These are phyloP conservation scores for Calycopis cecrops DNA, from an alignment of 1,140 invertebrate species.

Conservation along the genomic window DNA sequence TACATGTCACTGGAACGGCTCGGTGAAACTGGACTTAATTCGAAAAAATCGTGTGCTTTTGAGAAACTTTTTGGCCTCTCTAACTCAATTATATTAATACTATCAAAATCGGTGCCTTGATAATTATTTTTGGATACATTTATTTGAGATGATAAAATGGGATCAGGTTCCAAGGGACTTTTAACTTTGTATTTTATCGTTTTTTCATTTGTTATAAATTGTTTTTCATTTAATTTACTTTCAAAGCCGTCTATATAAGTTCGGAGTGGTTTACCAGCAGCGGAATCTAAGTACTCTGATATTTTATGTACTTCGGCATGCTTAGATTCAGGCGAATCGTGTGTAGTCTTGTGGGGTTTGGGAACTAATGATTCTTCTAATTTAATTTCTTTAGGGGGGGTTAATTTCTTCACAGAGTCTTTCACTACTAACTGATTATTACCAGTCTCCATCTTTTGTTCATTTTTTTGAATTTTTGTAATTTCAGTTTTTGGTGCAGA, in stretches of 20 bases:
- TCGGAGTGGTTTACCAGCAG: slow-evolving; percentile 60
- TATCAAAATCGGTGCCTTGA: slow-evolving; percentile 8
- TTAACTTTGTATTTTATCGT: slow-evolving; percentile 27
- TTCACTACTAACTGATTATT: neutral
- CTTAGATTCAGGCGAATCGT: neutral
- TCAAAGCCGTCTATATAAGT: slow-evolving; percentile 70
- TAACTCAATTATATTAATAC: slow-evolving; percentile 14
- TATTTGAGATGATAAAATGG: slow-evolving; percentile 25
- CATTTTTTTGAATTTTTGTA: neutral
- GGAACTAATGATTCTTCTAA: neutral
- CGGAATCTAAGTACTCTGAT: slow-evolving; percentile 62
- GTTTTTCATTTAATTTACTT: slow-evolving; percentile 42
- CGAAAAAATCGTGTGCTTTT: slow-evolving; percentile 38
- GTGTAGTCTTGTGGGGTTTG: neutral
- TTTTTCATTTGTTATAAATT: slow-evolving; percentile 28
- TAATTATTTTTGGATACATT: slow-evolving; percentile 28
- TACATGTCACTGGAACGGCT: neutral
- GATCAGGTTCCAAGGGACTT: slow-evolving; percentile 32
- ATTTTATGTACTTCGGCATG: slow-evolving; percentile 39
- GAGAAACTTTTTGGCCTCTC: slow-evolving; percentile 25
- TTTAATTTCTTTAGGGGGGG: neutral
- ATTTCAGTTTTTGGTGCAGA: neutral
- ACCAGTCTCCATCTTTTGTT: neutral
- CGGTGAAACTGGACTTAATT: slow-evolving; percentile 41
- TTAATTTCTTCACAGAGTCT: neutral